Evolutionary conservation across 1,140 invertebrate genomes (phyloP).

Genomic region (Holcopasites calliopsidis): DNA sequence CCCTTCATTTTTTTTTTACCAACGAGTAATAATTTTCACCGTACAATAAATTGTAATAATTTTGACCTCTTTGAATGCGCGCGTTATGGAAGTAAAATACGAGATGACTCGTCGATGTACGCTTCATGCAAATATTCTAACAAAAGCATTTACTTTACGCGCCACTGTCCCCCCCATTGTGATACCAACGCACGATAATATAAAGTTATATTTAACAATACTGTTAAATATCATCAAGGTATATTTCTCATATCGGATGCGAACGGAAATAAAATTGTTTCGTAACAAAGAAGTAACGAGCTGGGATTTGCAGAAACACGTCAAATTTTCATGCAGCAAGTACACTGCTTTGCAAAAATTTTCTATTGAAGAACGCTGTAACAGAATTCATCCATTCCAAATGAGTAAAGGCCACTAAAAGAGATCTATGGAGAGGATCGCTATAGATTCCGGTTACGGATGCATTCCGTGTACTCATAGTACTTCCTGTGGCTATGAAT

Average conservation of each 20-base stretch:
- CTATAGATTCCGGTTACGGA: background rate
- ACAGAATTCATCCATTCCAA: background rate
- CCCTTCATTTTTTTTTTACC: background rate
- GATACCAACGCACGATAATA: background rate
- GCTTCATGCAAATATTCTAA: background rate
- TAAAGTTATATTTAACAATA: too few relatives aligned
- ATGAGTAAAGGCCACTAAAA: slow-evolving; percentile 9
- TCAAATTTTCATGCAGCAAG: too few relatives aligned
- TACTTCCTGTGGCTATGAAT: slow-evolving; percentile 52
- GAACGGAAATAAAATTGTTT: too few relatives aligned
- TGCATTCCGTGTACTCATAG: slow-evolving; percentile 48
- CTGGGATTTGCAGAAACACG: too few relatives aligned
- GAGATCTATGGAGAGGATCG: slow-evolving; percentile 10
- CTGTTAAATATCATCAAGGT: too few relatives aligned
- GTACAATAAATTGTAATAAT: background rate
- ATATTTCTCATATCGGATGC: too few relatives aligned
- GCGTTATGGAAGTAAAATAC: background rate
- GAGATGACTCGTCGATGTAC: background rate
- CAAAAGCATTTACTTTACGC: slow-evolving; percentile 1
- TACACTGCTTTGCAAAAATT: too few relatives aligned
- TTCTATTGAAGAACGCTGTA: too few relatives aligned
- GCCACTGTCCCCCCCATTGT: background rate
- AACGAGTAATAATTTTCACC: background rate
- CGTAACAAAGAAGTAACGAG: too few relatives aligned
- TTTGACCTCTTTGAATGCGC: background rate